Base-by-base conservation (phyloP, 2,113 vertebrate species). In the Cebidichthys violaceus region DNA sequence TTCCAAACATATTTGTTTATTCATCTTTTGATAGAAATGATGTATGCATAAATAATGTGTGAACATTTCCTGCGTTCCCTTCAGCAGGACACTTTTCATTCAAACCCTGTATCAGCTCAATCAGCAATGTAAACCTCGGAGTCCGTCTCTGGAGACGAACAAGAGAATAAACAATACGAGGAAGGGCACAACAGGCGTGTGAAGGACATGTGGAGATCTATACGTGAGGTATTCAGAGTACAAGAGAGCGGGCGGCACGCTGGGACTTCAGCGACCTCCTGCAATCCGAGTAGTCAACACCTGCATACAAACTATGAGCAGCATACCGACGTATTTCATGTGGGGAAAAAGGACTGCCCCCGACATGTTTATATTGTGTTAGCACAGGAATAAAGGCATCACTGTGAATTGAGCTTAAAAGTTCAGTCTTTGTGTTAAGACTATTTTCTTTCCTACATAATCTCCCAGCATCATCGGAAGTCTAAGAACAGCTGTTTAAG, bases 181-280 rank as follows among this genome's bases (percentile, higher is more conserved):
- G 74, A 81, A 85, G 82, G 87, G 78, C 73, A 81, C 62, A 82
- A 22, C 29, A 57, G 39, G 52, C 27, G 14, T 24, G 43, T 35
- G 79, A 83, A 90, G 88, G 78, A 77, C 74, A 52, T 31, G 62
- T n/a, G 6, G 33, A 47, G 70, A 81, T 82, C 55, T 52, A 71
- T 60, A 80, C 68, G 45, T 4, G 33, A 78, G 50, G 13, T 79
- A 57, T 50, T 82, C n/a, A 47, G 68, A 89, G 27, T 18, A 50
- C 27, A 68, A 74, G 66, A 61, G 52, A 41, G 50, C 6, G 2
- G 35, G 47, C 3, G 1, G 76, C 70, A 76, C 70, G 79, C 60
- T 27, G 60, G 71, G 79, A 67, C 81, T 54, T 81, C 18, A 75
- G 22, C 69, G n/a, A 74, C 68, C 45, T 68, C 15, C 70, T 75